Evolutionary conservation across 2,113 vertebrate genomes (phyloP), one percentile per base, ranked within the genome.

Genomic region (Peromyscus leucopus): DNA sequence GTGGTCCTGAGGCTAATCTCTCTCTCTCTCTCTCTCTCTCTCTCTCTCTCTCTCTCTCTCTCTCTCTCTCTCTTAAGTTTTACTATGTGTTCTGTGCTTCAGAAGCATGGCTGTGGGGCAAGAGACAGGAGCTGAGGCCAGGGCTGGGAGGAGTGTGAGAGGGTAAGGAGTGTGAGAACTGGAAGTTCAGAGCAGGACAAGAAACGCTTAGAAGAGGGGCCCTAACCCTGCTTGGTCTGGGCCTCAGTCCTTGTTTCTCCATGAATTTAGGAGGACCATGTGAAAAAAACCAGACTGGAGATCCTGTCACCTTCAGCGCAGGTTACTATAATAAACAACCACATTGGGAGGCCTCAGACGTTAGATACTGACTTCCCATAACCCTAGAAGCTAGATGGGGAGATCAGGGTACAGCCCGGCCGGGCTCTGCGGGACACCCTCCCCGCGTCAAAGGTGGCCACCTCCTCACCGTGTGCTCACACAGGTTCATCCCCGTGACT

Each of bases 261-360:
- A 28, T 57, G 69, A 93, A 51, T 39, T 78, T 72, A 36, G 55
- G 82, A 72, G 57, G 48, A 59, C 26, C 15, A 2, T 0, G 0
- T 76, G 22, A 36, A 67, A 90, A 97, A 61, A 88, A 36, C 22
- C 39, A 46, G 65, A 89, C 85, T 55, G 36, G 61, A 51, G 72
- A 2, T 5, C 1, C 57, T 11, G 3, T 3, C 4, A 19, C 39
- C 75, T 26, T 92, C 91, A 76, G 33, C 17, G 31, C 51, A 2
- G 59, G 42, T 33, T 19, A 22, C 12, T n/a, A 5, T 86, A 39
- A 95, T 17, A 51, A 74, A 93, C 31, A n/a, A 36, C 13, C 57
- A n/a, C 8, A 55, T 51, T 19, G 22, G 10, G 28, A 21, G 33
- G 19, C 19, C 36, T 75, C 67, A 39, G 46, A 75, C 39, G 26